Conservation (phyloP, 2,888 invertebrate genomes). For the Bibio marci region DNA sequence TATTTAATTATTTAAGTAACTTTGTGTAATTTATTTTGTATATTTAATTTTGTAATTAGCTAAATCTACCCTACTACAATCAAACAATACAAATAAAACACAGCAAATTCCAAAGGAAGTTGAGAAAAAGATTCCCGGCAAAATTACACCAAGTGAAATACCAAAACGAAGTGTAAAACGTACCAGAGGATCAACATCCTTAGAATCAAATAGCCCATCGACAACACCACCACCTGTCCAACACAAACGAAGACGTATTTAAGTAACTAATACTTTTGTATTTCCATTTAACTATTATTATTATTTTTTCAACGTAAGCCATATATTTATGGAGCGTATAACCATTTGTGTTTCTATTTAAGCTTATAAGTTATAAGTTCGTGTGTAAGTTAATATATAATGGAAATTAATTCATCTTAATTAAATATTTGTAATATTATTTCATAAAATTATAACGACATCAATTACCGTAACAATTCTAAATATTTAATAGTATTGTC, state of each 20-base stretch:
- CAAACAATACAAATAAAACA: not conserved
- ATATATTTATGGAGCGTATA: too few relatives aligned
- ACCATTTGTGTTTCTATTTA: too few relatives aligned
- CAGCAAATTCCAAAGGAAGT: constrained; percentile 16
- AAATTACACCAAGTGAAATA: constrained; percentile 15
- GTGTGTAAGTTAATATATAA: too few relatives aligned
- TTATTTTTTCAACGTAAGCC: too few relatives aligned
- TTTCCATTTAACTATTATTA: too few relatives aligned
- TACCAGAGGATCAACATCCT: constrained; percentile 28
- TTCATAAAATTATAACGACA: too few relatives aligned
- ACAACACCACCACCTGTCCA: constrained; percentile 25
- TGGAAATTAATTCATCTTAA: too few relatives aligned
- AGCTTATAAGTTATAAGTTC: too few relatives aligned
- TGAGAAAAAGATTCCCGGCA: constrained; percentile 23
- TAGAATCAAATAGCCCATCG: constrained; percentile 28
- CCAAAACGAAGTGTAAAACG: constrained; percentile 27
- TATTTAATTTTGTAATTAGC: not conserved
- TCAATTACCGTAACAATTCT: too few relatives aligned
- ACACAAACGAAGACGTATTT: constrained; percentile 21
- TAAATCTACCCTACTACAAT: constrained; percentile 1
- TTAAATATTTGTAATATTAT: too few relatives aligned
- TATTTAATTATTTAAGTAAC: not conserved
- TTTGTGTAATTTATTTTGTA: not conserved
- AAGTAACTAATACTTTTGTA: too few relatives aligned
- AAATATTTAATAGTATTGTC: too few relatives aligned